Percentiles rank a stretch among this genome's conserved stretches.
phyloP scores from a whole-genome alignment of 2,888 invertebrate species.

The Lucinisca nassula region DNA sequence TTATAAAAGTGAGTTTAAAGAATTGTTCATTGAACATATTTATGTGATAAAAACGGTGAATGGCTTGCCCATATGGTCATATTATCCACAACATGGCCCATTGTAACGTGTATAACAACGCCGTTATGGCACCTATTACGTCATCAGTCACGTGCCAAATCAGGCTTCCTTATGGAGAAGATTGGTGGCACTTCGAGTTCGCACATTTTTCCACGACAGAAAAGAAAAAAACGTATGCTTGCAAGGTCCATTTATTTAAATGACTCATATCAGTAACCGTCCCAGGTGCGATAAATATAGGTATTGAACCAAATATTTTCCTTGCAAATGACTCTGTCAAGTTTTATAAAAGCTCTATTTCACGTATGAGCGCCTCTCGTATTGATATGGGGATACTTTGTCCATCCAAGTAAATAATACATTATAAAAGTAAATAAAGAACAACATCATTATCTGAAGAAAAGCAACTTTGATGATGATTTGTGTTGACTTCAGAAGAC shows the following conservation, averaged over 20 bases:
- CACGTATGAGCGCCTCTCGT: not conserved
- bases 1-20: no score
- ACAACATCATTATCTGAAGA: not conserved
- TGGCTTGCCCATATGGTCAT: no score
- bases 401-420: not conserved
- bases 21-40: no score
- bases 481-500: not conserved
- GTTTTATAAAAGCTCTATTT: conserved; percentile 4
- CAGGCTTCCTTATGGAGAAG: no score
- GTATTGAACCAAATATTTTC: conserved; percentile 7
- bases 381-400: not conserved
- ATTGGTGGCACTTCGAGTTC: no score
- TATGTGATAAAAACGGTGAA: no score
- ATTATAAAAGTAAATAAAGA: not conserved
- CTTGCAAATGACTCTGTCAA: conserved; percentile 19
- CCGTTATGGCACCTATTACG: no score
- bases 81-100: no score
- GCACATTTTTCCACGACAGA: no score
- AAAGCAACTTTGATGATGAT: not conserved
- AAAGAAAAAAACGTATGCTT: no score
- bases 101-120: no score
- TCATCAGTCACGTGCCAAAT: no score
- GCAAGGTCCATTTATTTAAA: conserved; percentile 6
- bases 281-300: conserved; percentile 17
- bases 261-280: not conserved